phyloP scores from a whole-genome alignment of 2,797 vertebrate genomes.

The Labeo calbasu region DNA sequence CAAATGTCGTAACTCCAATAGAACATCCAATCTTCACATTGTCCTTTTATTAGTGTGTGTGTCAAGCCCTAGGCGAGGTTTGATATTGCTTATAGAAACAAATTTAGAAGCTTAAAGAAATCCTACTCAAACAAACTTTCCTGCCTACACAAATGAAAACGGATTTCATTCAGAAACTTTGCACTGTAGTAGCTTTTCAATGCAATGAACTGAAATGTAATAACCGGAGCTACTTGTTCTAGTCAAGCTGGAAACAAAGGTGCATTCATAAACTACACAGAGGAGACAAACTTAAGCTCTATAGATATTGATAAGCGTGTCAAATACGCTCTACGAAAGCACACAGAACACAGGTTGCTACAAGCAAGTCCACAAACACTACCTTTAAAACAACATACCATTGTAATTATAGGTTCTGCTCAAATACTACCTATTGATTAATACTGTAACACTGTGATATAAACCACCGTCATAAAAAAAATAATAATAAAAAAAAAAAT shows the following conservation, averaged over 20 bases:
- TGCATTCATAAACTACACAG: conserved; percentile 19
- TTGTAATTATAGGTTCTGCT: not conserved
- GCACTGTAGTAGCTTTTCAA: not conserved
- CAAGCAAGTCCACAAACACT: not conserved
- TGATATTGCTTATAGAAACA: conserved; percentile 33
- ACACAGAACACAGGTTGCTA: conserved; percentile 19
- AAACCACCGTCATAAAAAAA: not conserved
- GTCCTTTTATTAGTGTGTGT: conserved; percentile 29
- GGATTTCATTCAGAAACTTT: not conserved
- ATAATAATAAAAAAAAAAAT: not conserved
- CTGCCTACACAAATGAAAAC: not conserved
- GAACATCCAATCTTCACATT: conserved; percentile 19
- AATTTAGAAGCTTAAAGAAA: conserved; percentile 23
- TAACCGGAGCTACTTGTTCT: not conserved
- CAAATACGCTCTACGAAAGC: conserved; percentile 6
- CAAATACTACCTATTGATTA: not conserved
- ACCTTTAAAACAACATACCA: not conserved
- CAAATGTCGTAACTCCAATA: not conserved
- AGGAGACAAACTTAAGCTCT: conserved; percentile 1
- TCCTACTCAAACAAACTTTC: not conserved
- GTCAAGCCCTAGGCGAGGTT: conserved; percentile 1
- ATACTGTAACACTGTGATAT: not conserved
- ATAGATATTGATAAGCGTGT: conserved; percentile 18
- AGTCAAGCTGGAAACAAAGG: conserved; percentile 8
- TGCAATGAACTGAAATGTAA: conserved; percentile 10